A percentile compares a stretch with the other conserved stretches of the same genome.
Evolutionary conservation across 1,140 invertebrate genomes (phyloP).

Genomic region (silkworm (Bombyx mori)): DNA sequence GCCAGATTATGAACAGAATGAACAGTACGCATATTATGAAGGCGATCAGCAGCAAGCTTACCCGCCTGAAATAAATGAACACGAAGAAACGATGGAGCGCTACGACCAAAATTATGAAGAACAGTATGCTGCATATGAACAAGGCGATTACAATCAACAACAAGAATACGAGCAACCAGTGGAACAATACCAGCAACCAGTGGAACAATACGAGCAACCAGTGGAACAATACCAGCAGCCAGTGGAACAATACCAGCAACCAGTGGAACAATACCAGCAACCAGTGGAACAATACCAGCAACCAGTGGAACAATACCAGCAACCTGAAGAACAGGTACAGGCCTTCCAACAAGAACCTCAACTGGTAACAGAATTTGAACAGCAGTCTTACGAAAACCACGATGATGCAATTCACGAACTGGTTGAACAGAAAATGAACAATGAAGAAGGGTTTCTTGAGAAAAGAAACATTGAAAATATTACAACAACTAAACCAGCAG

Average conservation of each 20-base stretch:
- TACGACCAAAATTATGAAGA: conserved; percentile 49
- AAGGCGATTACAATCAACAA: conserved; percentile 9
- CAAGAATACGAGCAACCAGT: conserved; percentile 20
- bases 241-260: conserved; percentile 7
- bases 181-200: conserved; percentile 16
- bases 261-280: conserved; percentile 4
- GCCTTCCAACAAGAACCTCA: too few species aligned
- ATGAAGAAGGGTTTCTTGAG: conserved; percentile 27
- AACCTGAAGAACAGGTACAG: conserved; percentile 4
- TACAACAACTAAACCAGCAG: conserved; percentile 7
- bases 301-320: conserved; percentile 10
- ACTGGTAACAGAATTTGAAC: conserved; percentile 4
- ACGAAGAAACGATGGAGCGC: conserved; percentile 34
- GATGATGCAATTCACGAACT: conserved; percentile 15
- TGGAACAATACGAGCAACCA: conserved; percentile 2
- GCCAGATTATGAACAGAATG: conserved; percentile 26
- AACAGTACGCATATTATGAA: conserved; percentile 41
- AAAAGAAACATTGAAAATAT: conserved; percentile 5
- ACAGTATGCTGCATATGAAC: conserved; percentile 32
- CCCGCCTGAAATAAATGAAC: conserved; percentile 33
- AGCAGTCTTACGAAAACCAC: conserved; percentile 15
- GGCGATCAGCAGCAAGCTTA: conserved; percentile 30
- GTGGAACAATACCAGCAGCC: too few species aligned
- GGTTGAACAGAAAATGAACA: conserved; percentile 29
- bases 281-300: conserved; percentile 9